Evolutionary conservation across 2,113 vertebrate species (phyloP).

Genomic region (Spheniscus mendiculus): DNA sequence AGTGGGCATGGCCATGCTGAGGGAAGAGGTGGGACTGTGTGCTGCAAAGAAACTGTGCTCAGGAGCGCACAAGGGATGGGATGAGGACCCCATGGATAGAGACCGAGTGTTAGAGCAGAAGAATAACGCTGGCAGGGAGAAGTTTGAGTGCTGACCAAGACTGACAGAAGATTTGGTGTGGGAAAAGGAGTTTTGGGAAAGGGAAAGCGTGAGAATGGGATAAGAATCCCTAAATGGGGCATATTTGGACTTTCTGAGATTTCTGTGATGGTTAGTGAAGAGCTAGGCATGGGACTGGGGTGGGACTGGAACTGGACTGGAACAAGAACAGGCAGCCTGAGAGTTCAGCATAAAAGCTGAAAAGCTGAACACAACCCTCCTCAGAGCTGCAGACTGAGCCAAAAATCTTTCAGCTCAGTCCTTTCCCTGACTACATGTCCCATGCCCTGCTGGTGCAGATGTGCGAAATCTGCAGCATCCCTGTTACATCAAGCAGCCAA

Average conservation of each 20-base stretch:
- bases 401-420: background rate
- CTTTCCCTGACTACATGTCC: accelerated
- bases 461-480: background rate
- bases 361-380: background rate
- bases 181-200: background rate
- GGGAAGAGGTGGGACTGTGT: background rate
- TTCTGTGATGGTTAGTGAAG: background rate
- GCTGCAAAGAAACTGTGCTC: background rate
- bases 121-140: background rate
- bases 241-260: background rate
- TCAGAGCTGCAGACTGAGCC: background rate
- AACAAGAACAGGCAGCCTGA: background rate
- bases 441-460: background rate
- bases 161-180: background rate
- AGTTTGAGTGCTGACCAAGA: background rate
- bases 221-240: background rate
- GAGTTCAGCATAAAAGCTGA: background rate
- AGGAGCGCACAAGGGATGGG: background rate
- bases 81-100: background rate
- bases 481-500: background rate
- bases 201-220: background rate
- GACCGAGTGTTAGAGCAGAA: background rate
- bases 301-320: background rate
- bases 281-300: background rate
- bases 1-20: background rate